A percentile compares a stretch with the other conserved stretches of the same genome.
Conservation (phyloP, 2,797 vertebrate species). For the Enteromius treurensis region DNA sequence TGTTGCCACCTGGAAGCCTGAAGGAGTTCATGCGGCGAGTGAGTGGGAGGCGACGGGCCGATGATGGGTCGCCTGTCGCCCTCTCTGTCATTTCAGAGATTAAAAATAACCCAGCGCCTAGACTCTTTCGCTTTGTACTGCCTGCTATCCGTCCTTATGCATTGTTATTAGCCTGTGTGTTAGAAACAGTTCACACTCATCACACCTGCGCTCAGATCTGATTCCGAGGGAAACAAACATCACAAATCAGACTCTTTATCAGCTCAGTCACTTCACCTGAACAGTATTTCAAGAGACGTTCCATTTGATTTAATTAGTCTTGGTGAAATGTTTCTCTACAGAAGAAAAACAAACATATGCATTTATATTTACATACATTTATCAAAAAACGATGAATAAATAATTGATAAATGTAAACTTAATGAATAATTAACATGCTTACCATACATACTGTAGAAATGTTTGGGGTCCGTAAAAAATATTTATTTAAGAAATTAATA, state of each 20-base stretch:
- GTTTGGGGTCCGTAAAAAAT: too few relatives aligned
- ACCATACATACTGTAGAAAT: too few relatives aligned
- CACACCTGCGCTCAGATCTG: neutral
- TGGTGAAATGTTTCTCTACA: neutral
- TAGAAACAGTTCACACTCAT: neutral
- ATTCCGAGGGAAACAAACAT: neutral
- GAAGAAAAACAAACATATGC: neutral
- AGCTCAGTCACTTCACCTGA: neutral
- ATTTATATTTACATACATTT: too few relatives aligned
- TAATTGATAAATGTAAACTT: too few relatives aligned
- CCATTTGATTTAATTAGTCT: neutral
- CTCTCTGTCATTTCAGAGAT: conserved; percentile 64
- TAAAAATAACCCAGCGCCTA: conserved; percentile 74
- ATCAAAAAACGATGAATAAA: too few relatives aligned
- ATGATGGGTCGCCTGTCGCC: conserved; percentile 50
- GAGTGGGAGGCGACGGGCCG: conserved; percentile 58
- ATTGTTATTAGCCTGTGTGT: neutral
- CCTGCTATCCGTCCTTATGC: neutral
- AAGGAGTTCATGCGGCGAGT: conserved; percentile 56
- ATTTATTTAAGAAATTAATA: too few relatives aligned
- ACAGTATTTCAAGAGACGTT: neutral
- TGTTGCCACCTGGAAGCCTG: conserved; percentile 56
- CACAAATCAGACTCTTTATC: neutral
- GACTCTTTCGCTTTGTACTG: conserved; percentile 26
- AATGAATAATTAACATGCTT: too few relatives aligned